phyloP scores from a whole-genome alignment of 1,140 invertebrate species.

The Ceratosolen solmsi region DNA sequence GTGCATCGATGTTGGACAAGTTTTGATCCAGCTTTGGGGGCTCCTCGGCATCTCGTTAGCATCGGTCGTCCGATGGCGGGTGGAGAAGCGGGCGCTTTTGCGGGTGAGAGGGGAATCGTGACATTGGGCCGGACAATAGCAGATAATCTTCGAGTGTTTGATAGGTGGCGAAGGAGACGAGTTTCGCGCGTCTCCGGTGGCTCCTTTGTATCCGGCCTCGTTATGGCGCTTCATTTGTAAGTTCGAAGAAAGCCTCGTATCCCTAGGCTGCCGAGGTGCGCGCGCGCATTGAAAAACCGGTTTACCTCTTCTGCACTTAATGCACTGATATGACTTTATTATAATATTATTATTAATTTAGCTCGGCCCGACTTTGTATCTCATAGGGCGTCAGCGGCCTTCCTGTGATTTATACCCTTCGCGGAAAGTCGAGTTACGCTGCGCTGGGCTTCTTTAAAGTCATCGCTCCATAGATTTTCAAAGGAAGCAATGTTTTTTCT shows the following conservation, averaged over 20 bases:
- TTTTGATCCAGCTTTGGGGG: neutral
- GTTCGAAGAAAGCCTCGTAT: constrained; percentile 6
- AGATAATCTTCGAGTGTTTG: neutral
- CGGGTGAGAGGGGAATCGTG: neutral
- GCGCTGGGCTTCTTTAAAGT: too few species aligned
- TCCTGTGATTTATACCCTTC: neutral
- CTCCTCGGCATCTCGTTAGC: neutral
- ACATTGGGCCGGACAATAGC: neutral
- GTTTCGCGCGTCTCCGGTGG: neutral
- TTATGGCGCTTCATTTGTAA: constrained; percentile 18
- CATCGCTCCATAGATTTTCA: too few species aligned
- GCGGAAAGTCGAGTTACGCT: neutral
- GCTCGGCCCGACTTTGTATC: neutral
- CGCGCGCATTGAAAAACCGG: neutral
- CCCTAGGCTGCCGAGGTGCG: neutral
- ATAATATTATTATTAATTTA: neutral
- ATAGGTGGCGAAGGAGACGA: neutral
- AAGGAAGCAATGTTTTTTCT: too few species aligned
- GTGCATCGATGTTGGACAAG: neutral
- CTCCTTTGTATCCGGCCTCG: neutral
- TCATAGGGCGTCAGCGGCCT: neutral
- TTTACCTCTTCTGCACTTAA: neutral
- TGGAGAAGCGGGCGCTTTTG: too few species aligned
- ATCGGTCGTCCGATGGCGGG: neutral
- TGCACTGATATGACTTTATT: constrained; percentile 17